Conservation (phyloP, 2,113 vertebrate genomes). For the Rhagologus leucostigma region DNA sequence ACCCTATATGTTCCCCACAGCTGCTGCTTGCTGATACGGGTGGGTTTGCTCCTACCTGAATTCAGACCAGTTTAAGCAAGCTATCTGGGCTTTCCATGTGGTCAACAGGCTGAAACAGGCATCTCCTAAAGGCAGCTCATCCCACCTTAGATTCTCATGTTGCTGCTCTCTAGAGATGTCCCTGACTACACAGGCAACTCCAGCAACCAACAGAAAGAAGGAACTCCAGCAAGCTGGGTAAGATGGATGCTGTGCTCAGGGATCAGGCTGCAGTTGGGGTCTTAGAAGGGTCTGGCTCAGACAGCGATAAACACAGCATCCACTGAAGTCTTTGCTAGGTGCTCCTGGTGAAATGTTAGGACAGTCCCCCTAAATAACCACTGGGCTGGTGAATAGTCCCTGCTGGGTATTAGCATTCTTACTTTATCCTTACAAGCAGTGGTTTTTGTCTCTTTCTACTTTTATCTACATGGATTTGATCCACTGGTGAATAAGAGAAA, state of each 20-base stretch:
- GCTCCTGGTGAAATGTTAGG: neutral
- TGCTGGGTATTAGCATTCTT: neutral
- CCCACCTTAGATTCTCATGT: neutral
- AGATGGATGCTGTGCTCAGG: neutral
- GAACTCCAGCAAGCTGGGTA: neutral
- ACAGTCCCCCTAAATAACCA: neutral
- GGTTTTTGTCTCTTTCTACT: neutral
- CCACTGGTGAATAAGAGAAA: neutral
- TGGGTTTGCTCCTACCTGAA: neutral
- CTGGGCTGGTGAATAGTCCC: neutral
- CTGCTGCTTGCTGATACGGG: neutral
- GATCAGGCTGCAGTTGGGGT: neutral
- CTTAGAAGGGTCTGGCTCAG: neutral
- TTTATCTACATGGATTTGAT: neutral
- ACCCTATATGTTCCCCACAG: neutral
- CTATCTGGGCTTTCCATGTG: neutral
- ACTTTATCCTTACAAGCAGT: fast-evolving
- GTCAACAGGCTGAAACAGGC: neutral
- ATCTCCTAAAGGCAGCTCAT: neutral
- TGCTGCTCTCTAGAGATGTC: neutral
- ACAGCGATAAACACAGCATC: fast-evolving
- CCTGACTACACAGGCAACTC: neutral
- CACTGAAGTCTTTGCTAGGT: neutral
- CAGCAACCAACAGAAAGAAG: neutral
- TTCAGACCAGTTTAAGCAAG: neutral